Evolutionary conservation across 2,797 vertebrate species (phyloP).

Genomic region (Bradypodion pumilum): DNA sequence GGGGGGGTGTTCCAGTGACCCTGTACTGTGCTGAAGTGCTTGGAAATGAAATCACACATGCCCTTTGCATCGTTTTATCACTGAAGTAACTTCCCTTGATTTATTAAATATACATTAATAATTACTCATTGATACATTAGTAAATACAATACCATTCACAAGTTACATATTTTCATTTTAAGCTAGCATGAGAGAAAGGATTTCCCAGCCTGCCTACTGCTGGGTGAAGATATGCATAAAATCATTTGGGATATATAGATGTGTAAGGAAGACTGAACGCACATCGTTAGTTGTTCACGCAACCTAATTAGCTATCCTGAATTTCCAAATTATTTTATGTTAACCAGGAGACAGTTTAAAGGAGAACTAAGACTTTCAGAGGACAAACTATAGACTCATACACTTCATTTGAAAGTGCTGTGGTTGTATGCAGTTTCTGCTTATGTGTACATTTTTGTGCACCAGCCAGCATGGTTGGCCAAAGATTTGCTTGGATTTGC

Average conservation of each 20-base stretch:
- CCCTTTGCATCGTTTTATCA: neutral
- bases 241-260: neutral
- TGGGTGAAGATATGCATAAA: neutral
- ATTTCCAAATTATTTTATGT: too few species aligned
- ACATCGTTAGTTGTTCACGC: neutral
- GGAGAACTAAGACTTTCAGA: neutral
- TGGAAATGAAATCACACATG: neutral
- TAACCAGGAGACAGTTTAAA: neutral
- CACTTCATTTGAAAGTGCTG: too few species aligned
- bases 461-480: neutral
- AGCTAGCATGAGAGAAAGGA: neutral
- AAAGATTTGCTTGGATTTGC: neutral
- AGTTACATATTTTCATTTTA: neutral
- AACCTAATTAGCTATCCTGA: too few species aligned
- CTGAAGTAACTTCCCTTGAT: neutral
- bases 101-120: neutral
- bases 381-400: neutral
- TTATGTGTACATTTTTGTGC: neutral
- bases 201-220: too few species aligned
- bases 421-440: neutral
- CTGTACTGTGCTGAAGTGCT: neutral
- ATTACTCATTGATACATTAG: neutral
- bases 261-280: neutral
- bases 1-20: neutral
- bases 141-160: neutral